phyloP scores from a whole-genome alignment of 1,140 invertebrate genomes.

The Saccostrea echinata region DNA sequence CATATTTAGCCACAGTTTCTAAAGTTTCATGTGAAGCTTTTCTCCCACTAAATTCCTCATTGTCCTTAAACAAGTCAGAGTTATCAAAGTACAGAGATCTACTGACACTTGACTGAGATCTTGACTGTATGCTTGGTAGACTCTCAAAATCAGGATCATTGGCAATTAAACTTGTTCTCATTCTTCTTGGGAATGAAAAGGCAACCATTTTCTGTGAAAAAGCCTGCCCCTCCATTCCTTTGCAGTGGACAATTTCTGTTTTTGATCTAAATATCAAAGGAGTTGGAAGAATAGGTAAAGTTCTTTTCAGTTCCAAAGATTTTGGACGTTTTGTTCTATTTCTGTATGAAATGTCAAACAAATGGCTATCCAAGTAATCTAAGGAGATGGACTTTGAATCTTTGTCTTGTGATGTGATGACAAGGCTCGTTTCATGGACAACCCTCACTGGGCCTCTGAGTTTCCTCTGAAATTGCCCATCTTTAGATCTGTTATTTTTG shows the following conservation, averaged over 20 bases:
- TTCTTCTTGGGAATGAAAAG: background rate
- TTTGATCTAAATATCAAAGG: conserved; percentile 24
- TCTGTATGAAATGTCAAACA: background rate
- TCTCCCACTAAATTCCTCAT: background rate
- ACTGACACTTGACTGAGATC: background rate
- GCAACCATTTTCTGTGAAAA: background rate
- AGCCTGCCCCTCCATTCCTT: background rate
- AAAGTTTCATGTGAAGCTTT: background rate
- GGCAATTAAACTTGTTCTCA: background rate
- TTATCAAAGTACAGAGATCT: background rate
- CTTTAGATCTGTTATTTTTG: background rate
- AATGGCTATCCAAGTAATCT: background rate
- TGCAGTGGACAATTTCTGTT: background rate
- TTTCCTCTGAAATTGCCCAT: background rate
- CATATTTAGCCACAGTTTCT: too few species aligned
- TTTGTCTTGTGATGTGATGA: background rate
- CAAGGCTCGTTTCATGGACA: background rate
- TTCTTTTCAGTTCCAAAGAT: conserved; percentile 14
- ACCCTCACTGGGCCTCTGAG: background rate
- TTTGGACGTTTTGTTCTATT: background rate
- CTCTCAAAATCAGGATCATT: background rate
- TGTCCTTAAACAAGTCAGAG: background rate
- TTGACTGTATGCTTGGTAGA: background rate
- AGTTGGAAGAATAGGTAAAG: conserved; percentile 11
- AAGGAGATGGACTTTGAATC: background rate